These are phyloP conservation scores for Callocephalon fimbriatum DNA, from an alignment of 2,113 vertebrate genomes.

Conservation along the genomic window DNA sequence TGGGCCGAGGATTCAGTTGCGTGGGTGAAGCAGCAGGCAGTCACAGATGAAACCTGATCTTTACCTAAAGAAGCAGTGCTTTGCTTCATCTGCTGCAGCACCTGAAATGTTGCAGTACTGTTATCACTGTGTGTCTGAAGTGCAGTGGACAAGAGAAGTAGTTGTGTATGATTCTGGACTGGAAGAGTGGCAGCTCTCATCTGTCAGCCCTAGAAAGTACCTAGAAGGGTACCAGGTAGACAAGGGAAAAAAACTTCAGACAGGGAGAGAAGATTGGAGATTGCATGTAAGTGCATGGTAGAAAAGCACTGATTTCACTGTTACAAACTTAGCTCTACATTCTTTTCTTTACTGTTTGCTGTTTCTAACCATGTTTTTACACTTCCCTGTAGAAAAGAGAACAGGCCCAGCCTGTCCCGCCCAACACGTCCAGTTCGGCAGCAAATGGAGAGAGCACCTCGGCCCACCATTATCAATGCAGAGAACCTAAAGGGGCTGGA, in stretches of 20 bases:
- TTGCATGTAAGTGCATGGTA: rapidly evolving
- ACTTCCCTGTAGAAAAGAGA: slow-evolving; percentile 80
- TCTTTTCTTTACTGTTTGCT: background rate
- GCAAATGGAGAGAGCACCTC: slow-evolving; percentile 81
- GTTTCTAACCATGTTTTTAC: background rate
- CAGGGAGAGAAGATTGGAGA: background rate
- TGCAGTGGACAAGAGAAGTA: background rate
- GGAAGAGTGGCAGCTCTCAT: background rate
- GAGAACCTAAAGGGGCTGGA: slow-evolving; percentile 96
- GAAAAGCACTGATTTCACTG: background rate
- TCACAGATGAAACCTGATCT: background rate
- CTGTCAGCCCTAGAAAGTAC: background rate
- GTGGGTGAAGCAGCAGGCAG: background rate
- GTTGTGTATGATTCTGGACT: background rate
- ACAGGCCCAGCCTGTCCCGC: slow-evolving; percentile 78
- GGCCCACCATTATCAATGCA: slow-evolving; percentile 94
- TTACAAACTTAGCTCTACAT: background rate
- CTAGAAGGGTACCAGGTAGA: background rate
- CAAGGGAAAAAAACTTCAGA: background rate
- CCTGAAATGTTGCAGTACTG: background rate
- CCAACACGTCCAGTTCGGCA: slow-evolving; percentile 85
- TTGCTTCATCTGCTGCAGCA: background rate
- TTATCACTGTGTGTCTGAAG: background rate
- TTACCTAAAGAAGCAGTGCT: background rate
- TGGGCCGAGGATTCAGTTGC: background rate